Evolutionary conservation across 2,797 vertebrate genomes (phyloP).

Genomic region (Rhynchonycteris naso): DNA sequence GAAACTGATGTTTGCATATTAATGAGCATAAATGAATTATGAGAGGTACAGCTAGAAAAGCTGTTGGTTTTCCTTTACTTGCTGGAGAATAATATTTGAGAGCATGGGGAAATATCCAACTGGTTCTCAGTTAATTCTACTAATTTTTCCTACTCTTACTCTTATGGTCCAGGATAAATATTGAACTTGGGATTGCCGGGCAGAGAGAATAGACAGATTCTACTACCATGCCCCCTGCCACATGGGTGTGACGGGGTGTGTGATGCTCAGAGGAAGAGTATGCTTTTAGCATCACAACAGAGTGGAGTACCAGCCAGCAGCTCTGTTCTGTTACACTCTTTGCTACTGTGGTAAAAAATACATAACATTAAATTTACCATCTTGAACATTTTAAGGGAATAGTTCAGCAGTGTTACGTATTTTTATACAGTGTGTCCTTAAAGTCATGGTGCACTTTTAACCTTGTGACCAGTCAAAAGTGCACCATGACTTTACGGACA

Average conservation of each 20-base stretch:
- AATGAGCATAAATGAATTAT: slow-evolving; percentile 49
- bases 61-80: slow-evolving; percentile 23
- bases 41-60: slow-evolving; percentile 22
- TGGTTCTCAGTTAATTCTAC: not conserved
- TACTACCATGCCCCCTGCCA: too few relatives aligned
- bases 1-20: slow-evolving; percentile 48
- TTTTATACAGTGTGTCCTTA: too few relatives aligned
- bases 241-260: too few relatives aligned
- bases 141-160: not conserved
- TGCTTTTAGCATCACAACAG: not conserved
- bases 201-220: not conserved
- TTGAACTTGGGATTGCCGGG: not conserved
- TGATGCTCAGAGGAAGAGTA: not conserved
- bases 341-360: not conserved
- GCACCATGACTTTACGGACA: too few relatives aligned
- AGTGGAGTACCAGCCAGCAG: not conserved
- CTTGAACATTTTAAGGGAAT: not conserved
- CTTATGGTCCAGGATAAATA: not conserved
- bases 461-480: too few relatives aligned
- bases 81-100: not conserved
- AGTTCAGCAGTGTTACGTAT: not conserved
- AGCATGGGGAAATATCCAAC: not conserved
- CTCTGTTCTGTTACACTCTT: not conserved
- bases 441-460: too few relatives aligned
- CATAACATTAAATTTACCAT: not conserved